phyloP scores from a whole-genome alignment of 2,113 vertebrate genomes.

The Neotoma lepida region DNA sequence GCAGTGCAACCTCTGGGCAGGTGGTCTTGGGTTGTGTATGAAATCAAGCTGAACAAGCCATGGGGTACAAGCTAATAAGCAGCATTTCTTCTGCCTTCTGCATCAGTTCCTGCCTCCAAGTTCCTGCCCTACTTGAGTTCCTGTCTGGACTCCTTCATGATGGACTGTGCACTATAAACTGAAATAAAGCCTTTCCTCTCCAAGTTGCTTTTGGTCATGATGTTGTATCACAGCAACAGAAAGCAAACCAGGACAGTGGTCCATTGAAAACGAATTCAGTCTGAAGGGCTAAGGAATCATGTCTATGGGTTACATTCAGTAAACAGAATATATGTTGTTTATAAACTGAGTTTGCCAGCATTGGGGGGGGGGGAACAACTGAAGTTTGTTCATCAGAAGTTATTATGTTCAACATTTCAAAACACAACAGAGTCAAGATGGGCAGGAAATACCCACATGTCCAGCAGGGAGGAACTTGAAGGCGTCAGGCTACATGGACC shows the following conservation, averaged over 20 bases:
- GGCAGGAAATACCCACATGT: rapidly evolving
- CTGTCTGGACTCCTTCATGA: background rate
- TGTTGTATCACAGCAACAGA: background rate
- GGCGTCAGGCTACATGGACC: rapidly evolving
- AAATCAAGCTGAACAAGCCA: background rate
- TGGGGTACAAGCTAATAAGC: background rate
- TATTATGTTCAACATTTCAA: rapidly evolving
- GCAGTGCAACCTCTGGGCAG: background rate
- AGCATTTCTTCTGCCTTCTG: background rate
- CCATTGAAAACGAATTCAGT: background rate
- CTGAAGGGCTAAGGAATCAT: rapidly evolving
- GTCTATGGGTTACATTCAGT: background rate
- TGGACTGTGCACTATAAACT: background rate
- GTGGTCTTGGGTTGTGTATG: background rate
- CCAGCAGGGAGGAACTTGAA: rapidly evolving
- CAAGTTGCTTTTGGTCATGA: background rate
- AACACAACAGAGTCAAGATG: background rate
- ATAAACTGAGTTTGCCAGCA: too few species aligned
- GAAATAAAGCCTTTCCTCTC: background rate
- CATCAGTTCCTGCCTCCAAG: background rate
- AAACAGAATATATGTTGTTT: background rate
- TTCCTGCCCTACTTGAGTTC: background rate
- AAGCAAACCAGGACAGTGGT: background rate
- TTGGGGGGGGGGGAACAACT: rapidly evolving
- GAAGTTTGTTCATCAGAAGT: background rate